Evolutionary conservation across 2,797 vertebrate genomes (phyloP).

Genomic region (Chaenodraco wilsoni): DNA sequence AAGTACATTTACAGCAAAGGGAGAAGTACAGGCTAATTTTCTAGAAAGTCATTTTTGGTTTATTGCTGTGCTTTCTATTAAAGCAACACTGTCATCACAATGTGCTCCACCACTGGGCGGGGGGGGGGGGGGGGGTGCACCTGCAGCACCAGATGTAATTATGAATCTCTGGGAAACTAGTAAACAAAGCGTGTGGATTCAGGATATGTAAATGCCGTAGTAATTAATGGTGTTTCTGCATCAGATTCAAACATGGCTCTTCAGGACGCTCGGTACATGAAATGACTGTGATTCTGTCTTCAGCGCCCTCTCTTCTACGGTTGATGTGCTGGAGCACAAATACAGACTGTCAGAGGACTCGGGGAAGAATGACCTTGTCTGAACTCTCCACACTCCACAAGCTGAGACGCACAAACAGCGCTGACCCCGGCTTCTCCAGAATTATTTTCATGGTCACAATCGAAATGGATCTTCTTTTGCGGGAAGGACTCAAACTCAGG

Average conservation of each 20-base stretch:
- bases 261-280: conserved; percentile 15
- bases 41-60: conserved; percentile 11
- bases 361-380: conserved; percentile 50
- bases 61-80: conserved; percentile 1
- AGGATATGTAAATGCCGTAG: neutral
- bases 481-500: conserved; percentile 17
- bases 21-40: neutral
- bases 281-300: conserved; percentile 55
- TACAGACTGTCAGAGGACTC: conserved; percentile 83
- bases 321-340: conserved; percentile 87
- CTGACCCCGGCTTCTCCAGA: conserved; percentile 10
- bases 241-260: neutral
- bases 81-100: conserved; percentile 3
- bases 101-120: neutral
- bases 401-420: conserved; percentile 62
- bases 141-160: conserved; percentile 7
- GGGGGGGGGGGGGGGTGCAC: neutral
- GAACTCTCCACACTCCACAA: conserved; percentile 37
- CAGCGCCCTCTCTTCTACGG: conserved; percentile 89
- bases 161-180: neutral
- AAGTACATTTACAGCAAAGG: neutral
- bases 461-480: conserved; percentile 12
- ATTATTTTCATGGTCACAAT: neutral
- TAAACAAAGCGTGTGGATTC: neutral
- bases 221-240: neutral